These are phyloP conservation scores for Brachyopa scutellaris DNA, from an alignment of 2,888 invertebrate species.

Conservation along the genomic window DNA sequence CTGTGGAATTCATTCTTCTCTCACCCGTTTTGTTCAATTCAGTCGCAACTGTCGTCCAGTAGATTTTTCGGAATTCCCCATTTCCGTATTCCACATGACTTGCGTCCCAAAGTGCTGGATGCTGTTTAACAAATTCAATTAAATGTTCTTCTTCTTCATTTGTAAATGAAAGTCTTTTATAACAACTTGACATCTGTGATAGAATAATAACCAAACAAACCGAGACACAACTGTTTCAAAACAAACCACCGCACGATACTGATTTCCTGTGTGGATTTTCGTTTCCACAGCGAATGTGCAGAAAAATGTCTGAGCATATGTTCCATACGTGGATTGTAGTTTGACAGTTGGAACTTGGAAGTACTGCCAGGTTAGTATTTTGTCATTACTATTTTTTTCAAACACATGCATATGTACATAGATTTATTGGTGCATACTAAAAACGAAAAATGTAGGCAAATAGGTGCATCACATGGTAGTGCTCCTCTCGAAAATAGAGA, in stretches of 20 bases:
- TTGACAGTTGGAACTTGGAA: not conserved
- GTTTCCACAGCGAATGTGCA: not conserved
- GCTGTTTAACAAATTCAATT: conserved; percentile 56
- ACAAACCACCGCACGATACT: conserved; percentile 27
- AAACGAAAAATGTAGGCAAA: no score
- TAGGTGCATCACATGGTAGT: no score
- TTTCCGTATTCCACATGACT: conserved; percentile 60
- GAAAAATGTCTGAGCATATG: not conserved
- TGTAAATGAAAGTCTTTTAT: conserved; percentile 67
- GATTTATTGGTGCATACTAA: no score
- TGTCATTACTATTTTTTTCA: no score
- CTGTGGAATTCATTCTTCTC: conserved; percentile 51
- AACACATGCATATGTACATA: no score
- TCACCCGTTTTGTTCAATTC: conserved; percentile 63
- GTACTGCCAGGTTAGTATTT: conserved; percentile 3
- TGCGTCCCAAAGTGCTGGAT: conserved; percentile 68
- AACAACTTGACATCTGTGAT: conserved; percentile 39
- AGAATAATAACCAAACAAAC: not conserved
- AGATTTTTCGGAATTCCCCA: conserved; percentile 51
- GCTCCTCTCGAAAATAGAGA: no score
- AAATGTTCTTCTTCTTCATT: conserved; percentile 64
- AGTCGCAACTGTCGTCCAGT: conserved; percentile 51
- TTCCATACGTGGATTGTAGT: conserved; percentile 9
- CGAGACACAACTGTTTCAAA: conserved; percentile 1
- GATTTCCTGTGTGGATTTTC: conserved; percentile 56